These are phyloP conservation scores for Catostylus mosaicus DNA, from an alignment of 30 jellyfish, hydroid and myxozoan genomes.

Conservation along the genomic window DNA sequence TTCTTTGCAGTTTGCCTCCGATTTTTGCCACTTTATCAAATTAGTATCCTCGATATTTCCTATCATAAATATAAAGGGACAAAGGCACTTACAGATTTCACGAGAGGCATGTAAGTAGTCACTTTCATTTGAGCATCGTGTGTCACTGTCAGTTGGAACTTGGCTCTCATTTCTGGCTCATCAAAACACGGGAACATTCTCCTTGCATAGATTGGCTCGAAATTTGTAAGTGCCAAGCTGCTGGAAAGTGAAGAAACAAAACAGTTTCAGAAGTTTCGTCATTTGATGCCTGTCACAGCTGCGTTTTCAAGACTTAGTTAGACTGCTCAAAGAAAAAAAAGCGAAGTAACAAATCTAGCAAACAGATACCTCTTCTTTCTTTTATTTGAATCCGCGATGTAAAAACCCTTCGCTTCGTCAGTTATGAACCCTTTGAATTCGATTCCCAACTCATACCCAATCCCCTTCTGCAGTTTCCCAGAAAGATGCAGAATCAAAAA, in stretches of 20 bases:
- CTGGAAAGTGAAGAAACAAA: too few species aligned
- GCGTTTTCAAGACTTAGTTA: too few species aligned
- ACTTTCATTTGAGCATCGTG: slow-evolving; percentile 48
- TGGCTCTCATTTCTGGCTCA: slow-evolving; percentile 81
- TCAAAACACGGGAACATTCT: slow-evolving; percentile 85
- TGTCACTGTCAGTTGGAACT: slow-evolving; percentile 47
- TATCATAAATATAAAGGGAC: too few species aligned
- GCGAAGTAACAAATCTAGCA: too few species aligned
- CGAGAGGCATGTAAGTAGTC: slow-evolving; percentile 44
- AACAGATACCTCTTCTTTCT: slow-evolving; percentile 9
- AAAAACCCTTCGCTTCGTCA: slow-evolving; percentile 61
- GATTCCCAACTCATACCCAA: slow-evolving; percentile 17
- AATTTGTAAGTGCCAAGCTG: slow-evolving; percentile 53
- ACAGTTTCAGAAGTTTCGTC: too few species aligned
- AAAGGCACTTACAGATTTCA: slow-evolving; percentile 4
- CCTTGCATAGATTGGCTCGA: slow-evolving; percentile 78
- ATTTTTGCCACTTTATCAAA: too few species aligned
- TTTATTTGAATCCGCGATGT: slow-evolving; percentile 4
- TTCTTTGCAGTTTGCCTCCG: too few species aligned
- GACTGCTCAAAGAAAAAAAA: too few species aligned
- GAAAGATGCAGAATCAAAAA: slow-evolving; percentile 26
- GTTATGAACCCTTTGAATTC: slow-evolving; percentile 32
- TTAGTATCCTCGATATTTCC: too few species aligned
- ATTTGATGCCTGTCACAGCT: too few species aligned
- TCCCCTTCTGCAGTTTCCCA: background rate